phyloP scores from a whole-genome alignment of 2,888 invertebrate species.

The Acheta domesticus region DNA sequence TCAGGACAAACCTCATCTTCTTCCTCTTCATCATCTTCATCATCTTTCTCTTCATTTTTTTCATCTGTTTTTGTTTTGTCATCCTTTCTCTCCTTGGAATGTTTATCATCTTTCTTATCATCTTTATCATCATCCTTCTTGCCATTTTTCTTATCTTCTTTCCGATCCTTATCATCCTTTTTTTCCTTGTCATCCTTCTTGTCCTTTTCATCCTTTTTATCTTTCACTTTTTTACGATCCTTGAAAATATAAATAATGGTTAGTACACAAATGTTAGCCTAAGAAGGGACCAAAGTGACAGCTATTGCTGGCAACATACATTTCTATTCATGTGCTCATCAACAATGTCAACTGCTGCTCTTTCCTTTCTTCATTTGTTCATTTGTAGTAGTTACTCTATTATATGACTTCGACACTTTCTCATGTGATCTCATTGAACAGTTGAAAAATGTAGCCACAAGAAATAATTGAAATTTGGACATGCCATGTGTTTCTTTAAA shows the following conservation, averaged over 20 bases:
- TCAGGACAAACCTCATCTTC: slow-evolving; percentile 40
- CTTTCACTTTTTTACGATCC: slow-evolving; percentile 47
- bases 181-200: slow-evolving; percentile 42
- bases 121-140: slow-evolving; percentile 49
- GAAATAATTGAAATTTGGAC: too few relatives aligned
- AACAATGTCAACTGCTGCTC: too few relatives aligned
- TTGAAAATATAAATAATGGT: slow-evolving; percentile 34
- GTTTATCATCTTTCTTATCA: slow-evolving; percentile 48
- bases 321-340: too few relatives aligned
- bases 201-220: slow-evolving; percentile 50
- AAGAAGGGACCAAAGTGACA: too few relatives aligned
- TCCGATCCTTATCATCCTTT: slow-evolving; percentile 47
- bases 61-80: slow-evolving; percentile 52
- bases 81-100: slow-evolving; percentile 44
- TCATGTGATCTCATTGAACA: too few relatives aligned
- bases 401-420: too few relatives aligned
- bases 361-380: too few relatives aligned
- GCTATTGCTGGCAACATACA: too few relatives aligned
- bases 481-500: too few relatives aligned
- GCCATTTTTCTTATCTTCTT: slow-evolving; percentile 42
- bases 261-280: background rate
- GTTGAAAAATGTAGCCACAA: too few relatives aligned
- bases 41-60: slow-evolving; percentile 51
- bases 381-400: too few relatives aligned
- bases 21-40: slow-evolving; percentile 46